Base-by-base conservation (phyloP, 2,888 invertebrate genomes). In the Watsonalla binaria region DNA sequence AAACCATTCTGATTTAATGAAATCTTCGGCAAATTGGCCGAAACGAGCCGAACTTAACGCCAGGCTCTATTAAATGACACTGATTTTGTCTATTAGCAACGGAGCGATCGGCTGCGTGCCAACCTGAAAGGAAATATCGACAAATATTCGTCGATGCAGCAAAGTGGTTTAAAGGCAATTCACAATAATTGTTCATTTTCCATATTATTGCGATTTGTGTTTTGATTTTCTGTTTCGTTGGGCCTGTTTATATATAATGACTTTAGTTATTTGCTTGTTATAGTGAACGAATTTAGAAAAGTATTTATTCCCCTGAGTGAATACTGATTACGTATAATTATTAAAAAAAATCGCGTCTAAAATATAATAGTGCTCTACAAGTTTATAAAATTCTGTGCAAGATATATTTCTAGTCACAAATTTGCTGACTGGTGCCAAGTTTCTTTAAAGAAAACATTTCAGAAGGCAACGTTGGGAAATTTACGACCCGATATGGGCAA, bases 401-500 rank as follows among this genome's bases (percentile, higher is more conserved):
- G 33, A 46, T 46, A 33, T 24, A 24, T 34, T 47, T 47, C 9
- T 6, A 24, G 15, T 47, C 33, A 47, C 11, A 34, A 34, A 47
- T n/a, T 47, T 47, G 47, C 33, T 46, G 11, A 33, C 11, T 24
- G 24, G 24, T 47, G 54, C 56, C 54, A 60, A 60, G 52, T 55
- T 55, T 5, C 34, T 39, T 45, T 37, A 33, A 45, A 51, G 52
- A 51, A 59, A 56, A 60, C 56, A 58, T 58, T 57, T 58, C 54
- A 52, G 54, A 54, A 49, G 51, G 33, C 45, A 57, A 54, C 50
- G 42, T 51, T 47, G 9, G 46, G 52, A 50, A 53, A 60, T 60
- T 60, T 60, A 60, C 58, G 55, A 54, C 46, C 54, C 55, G 54
- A 55, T 60, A 58, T 60, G 52, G 54, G 54, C 48, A 24, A 55